Conservation (phyloP, 2,797 vertebrate species). For the Sebastes alutus region DNA sequence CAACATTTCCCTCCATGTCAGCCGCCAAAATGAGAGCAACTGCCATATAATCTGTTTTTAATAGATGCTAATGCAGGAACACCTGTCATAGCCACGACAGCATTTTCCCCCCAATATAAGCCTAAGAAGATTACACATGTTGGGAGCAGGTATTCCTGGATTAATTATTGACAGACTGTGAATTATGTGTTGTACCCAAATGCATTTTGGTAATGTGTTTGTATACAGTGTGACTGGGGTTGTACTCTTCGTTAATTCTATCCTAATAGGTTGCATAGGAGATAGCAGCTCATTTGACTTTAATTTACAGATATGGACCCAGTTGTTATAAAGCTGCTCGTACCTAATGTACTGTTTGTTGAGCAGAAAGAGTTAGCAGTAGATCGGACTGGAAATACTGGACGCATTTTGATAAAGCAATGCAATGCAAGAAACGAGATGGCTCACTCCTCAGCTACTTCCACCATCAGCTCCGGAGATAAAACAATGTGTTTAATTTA, state of each 20-base stretch:
- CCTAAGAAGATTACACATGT: constrained; percentile 93
- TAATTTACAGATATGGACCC: not conserved
- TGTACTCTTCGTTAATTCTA: constrained; percentile 3
- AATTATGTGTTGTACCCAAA: constrained; percentile 66
- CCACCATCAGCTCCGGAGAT: no score
- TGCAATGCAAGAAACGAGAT: no score
- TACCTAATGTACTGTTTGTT: no score
- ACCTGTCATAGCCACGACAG: constrained; percentile 91
- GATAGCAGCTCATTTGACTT: constrained; percentile 26
- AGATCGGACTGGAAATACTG: not conserved
- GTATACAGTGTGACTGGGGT: not conserved
- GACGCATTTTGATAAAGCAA: not conserved
- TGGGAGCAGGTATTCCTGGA: constrained; percentile 95
- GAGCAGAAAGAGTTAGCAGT: not conserved
- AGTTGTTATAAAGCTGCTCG: not conserved
- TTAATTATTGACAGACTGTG: constrained; percentile 85
- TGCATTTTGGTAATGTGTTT: constrained; percentile 81
- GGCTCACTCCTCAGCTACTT: no score
- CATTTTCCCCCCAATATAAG: constrained; percentile 88
- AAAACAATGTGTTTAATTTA: no score
- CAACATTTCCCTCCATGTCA: constrained; percentile 60
- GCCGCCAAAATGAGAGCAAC: constrained; percentile 71
- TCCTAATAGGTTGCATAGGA: constrained; percentile 12
- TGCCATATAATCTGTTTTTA: constrained; percentile 81
- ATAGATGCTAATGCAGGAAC: constrained; percentile 88